These are phyloP conservation scores for Tipula unca DNA, from an alignment of 2,888 invertebrate genomes.

Conservation along the genomic window DNA sequence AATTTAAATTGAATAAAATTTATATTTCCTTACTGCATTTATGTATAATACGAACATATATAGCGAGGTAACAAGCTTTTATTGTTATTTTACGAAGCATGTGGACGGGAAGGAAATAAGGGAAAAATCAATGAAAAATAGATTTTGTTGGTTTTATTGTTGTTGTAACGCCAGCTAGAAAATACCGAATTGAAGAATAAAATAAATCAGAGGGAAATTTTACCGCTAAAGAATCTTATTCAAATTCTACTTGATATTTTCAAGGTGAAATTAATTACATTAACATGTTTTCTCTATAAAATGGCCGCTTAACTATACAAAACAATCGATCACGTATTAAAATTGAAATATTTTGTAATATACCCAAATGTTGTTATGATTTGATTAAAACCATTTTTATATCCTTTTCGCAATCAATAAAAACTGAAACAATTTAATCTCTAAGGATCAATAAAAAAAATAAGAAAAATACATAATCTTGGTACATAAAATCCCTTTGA, in stretches of 20 bases:
- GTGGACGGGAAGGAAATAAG: neutral
- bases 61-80: neutral
- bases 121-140: neutral
- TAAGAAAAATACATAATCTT: neutral
- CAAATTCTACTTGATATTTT: neutral
- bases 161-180: neutral
- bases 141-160: neutral
- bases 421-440: neutral
- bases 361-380: neutral
- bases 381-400: neutral
- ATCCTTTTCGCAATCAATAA: neutral
- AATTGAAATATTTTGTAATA: neutral
- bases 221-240: neutral
- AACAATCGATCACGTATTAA: neutral
- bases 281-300: neutral
- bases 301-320: neutral
- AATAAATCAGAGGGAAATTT: neutral
- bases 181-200: neutral
- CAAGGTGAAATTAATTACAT: neutral
- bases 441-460: neutral
- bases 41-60: neutral
- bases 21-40: slow-evolving; percentile 8
- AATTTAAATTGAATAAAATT: slow-evolving; percentile 3
- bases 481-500: neutral
- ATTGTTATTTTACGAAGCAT: neutral